A percentile compares a stretch with the other conserved stretches of the same genome.
Evolutionary conservation across 2,797 vertebrate species (phyloP).

Genomic region (Cuniculus paca): DNA sequence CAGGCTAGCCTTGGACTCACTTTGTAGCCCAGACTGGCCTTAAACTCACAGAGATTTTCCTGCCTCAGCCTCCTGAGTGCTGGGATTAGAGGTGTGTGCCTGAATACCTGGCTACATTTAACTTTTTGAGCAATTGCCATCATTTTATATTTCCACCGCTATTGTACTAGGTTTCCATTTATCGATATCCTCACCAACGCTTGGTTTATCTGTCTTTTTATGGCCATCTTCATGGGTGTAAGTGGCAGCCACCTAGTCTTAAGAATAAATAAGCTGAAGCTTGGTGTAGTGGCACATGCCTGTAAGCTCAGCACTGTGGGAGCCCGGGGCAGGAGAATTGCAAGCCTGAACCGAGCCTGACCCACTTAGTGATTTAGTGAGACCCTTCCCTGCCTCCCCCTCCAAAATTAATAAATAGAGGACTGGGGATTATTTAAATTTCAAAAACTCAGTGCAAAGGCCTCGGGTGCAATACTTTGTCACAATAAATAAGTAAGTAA

Average conservation of each 20-base stretch:
- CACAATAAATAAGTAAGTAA: neutral
- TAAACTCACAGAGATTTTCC: neutral
- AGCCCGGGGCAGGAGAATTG: neutral
- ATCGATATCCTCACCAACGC: neutral
- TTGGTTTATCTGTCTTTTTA: neutral
- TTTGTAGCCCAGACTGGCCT: neutral
- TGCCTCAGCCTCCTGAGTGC: neutral
- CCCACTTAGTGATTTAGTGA: neutral
- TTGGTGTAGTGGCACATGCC: neutral
- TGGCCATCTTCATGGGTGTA: neutral
- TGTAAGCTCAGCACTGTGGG: neutral
- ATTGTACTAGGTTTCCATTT: neutral
- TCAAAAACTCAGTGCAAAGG: neutral
- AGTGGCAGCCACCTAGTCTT: neutral
- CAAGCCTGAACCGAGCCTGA: neutral
- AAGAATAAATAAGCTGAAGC: neutral
- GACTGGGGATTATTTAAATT: neutral
- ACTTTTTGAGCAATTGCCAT: neutral
- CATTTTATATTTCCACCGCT: neutral
- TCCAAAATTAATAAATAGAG: neutral
- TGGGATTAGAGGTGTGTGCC: neutral
- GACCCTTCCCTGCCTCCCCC: neutral
- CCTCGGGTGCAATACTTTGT: neutral
- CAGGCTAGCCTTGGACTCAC: neutral
- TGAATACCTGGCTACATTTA: neutral